Base-by-base conservation (phyloP, 2,797 vertebrate species). In the Bradypodion pumilum region DNA sequence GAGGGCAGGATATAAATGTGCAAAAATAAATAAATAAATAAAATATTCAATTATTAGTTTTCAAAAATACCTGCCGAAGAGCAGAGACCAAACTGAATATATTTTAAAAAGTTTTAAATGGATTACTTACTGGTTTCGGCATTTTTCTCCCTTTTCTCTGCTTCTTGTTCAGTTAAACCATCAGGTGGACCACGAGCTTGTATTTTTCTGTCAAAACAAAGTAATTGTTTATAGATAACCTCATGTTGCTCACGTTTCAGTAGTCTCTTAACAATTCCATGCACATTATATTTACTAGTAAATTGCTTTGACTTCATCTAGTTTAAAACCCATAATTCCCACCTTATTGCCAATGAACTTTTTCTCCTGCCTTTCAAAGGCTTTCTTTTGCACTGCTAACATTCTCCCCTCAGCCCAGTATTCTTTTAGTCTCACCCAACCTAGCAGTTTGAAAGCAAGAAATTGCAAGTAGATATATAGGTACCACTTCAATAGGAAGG, bases 71-170 rank as follows among this genome's bases (percentile, higher is more conserved):
- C 21, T 72, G 5, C 65, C 69, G 1, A 0, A 84, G 25, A 81
- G 27, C 40, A 69, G 16, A 65, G 7, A 59, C 16, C 40, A 46
- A 86, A 88, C 79, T 0, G 0, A 86, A 80, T 16, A 56, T 75
- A 85, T 79, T 62, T 79, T 62, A 82, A 23, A 81, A 0, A 81
- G 23, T n/a, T 87, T 62, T 40, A 80, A 77, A 74, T 21, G 8
- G 85, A 63, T 5, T 40, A 95, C 97, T 98, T 97, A 98, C 98
- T 92, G 97, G 97, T 96, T 98, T 98, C 82, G 98, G 98, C 98
- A 98, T 98, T 94, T 96, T 97, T 90, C 85, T 91, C 89, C 93
- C 90, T 95, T 92, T 88, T 95, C 94, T 94, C 88, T 92, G 90
- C 85, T 89, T 92, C 94, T 89, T 75, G 60, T 82, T 68, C 85